Evolutionary conservation across 2,888 invertebrate species (phyloP).

Genomic region (Rhingia rostrata): DNA sequence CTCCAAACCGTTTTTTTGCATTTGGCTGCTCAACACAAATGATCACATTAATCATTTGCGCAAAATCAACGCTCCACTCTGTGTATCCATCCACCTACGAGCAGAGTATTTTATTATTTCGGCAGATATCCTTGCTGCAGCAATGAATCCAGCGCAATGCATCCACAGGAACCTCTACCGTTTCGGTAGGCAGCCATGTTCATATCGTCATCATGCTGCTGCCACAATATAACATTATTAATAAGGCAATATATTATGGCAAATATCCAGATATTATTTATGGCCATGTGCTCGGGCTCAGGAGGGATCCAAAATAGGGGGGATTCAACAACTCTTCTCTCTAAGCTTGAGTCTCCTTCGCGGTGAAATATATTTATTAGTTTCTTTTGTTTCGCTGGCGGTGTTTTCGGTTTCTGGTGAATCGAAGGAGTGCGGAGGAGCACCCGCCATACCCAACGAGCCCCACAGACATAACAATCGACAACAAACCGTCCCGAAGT

Average conservation of each 20-base stretch:
- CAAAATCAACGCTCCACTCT: constrained; percentile 24
- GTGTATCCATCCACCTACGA: constrained; percentile 10
- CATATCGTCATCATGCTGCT: constrained; percentile 44
- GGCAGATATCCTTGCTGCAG: constrained; percentile 8
- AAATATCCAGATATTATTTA: constrained; percentile 64
- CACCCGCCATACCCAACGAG: constrained; percentile 9
- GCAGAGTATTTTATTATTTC: not conserved
- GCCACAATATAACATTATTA: constrained; percentile 66
- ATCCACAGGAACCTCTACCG: constrained; percentile 9
- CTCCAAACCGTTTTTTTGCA: not conserved
- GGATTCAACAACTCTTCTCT: constrained; percentile 9
- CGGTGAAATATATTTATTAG: constrained; percentile 60
- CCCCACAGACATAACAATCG: constrained; percentile 32
- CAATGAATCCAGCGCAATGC: not conserved
- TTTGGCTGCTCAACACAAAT: constrained; percentile 29
- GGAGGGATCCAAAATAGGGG: not conserved
- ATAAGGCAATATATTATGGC: constrained; percentile 67
- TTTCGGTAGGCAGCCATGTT: constrained; percentile 45
- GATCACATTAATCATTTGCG: constrained; percentile 34
- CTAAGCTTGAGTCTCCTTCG: constrained; percentile 33
- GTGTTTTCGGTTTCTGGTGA: constrained; percentile 2
- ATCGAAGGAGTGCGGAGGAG: constrained; percentile 16
- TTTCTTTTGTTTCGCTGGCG: constrained; percentile 59
- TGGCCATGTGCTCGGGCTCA: constrained; percentile 45
- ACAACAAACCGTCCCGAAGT: not conserved